A percentile compares a stretch with the other conserved stretches of the same genome.
Evolutionary conservation across 2,113 vertebrate genomes (phyloP).

Genomic region (Rattus rattus): DNA sequence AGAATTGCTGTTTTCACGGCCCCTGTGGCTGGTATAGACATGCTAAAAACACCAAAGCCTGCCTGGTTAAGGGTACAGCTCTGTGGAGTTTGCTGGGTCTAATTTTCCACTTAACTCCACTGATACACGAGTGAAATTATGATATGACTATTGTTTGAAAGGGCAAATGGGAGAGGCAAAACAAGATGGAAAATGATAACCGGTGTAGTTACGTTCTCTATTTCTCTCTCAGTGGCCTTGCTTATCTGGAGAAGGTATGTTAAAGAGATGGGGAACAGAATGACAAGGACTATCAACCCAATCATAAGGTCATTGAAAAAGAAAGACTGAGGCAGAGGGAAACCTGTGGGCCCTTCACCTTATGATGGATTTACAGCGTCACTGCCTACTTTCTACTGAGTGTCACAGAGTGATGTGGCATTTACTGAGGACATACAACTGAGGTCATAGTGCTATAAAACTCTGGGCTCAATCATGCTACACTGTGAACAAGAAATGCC

Average conservation of each 20-base stretch:
- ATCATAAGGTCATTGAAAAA: neutral
- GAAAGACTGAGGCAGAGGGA: neutral
- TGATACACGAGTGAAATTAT: neutral
- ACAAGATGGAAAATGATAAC: neutral
- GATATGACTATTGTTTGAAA: neutral
- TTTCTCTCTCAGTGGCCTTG: neutral
- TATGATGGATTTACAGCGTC: neutral
- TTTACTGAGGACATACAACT: neutral
- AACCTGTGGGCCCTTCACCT: neutral
- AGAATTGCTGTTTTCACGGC: neutral
- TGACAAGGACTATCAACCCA: neutral
- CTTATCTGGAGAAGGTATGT: neutral
- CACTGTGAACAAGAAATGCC: neutral
- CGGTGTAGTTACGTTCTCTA: neutral
- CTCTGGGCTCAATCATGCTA: neutral
- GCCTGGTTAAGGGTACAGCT: neutral
- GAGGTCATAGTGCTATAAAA: neutral
- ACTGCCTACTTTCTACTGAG: neutral
- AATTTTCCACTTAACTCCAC: constrained; percentile 7
- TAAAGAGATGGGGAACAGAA: neutral
- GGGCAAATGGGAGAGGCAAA: neutral
- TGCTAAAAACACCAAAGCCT: neutral
- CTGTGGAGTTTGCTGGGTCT: neutral
- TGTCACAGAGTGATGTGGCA: neutral
- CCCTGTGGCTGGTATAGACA: neutral